Percentiles rank a stretch among this genome's conserved stretches.
These are phyloP conservation scores for Rotaria macrura DNA, from an alignment of 2,888 invertebrate species.

Conservation along the genomic window DNA sequence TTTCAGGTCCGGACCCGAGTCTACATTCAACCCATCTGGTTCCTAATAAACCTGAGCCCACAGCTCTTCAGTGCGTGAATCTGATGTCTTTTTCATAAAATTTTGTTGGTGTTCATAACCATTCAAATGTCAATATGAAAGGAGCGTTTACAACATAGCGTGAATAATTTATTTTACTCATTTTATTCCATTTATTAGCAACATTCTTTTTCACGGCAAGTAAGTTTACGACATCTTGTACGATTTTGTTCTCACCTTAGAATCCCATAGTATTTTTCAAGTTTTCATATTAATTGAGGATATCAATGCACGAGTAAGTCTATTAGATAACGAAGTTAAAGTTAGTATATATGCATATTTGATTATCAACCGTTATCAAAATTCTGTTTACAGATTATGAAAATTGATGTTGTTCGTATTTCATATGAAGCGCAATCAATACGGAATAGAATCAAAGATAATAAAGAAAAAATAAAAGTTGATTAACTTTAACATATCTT, in stretches of 20 bases:
- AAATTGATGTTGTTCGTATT: constrained; percentile 92
- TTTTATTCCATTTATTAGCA: not conserved
- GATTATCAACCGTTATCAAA: no score
- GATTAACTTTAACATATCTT: constrained; percentile 92
- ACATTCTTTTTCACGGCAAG: not conserved
- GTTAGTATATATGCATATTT: no score
- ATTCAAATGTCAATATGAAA: no score
- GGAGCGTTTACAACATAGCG: not conserved
- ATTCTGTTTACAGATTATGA: no score
- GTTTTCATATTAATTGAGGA: constrained; percentile 27
- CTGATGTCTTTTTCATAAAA: no score
- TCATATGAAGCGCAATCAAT: constrained; percentile 90
- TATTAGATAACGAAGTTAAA: no score
- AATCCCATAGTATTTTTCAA: constrained; percentile 12
- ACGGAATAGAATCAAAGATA: constrained; percentile 93
- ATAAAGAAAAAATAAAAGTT: constrained; percentile 95
- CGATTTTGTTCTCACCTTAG: not conserved
- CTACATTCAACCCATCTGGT: no score
- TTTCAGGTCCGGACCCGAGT: no score
- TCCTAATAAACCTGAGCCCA: no score
- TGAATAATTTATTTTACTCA: not conserved
- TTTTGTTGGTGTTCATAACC: not conserved
- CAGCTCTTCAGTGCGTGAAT: no score
- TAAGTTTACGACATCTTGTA: not conserved
- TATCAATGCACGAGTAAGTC: constrained; percentile 77